These are phyloP conservation scores for Cylindroiulus punctatus DNA, from an alignment of 2,888 invertebrate genomes.

Conservation along the genomic window DNA sequence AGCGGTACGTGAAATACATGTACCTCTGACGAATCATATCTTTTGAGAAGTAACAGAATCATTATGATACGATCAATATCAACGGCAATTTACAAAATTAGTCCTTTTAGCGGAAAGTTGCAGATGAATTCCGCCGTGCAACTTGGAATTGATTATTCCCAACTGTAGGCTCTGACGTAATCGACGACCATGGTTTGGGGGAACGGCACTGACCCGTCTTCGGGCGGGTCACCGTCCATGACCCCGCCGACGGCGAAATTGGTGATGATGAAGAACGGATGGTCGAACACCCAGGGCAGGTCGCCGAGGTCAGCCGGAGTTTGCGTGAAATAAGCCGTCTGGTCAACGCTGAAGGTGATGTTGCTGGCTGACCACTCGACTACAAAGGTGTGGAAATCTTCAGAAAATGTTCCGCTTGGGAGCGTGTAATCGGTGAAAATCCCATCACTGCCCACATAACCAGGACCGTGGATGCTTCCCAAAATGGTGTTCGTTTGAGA, in stretches of 20 bases:
- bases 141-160: too few relatives aligned
- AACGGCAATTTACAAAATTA: too few relatives aligned
- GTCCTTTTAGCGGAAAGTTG: too few relatives aligned
- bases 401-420: background rate
- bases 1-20: too few relatives aligned
- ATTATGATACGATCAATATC: too few relatives aligned
- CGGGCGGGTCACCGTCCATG: too few relatives aligned
- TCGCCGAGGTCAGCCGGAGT: constrained; percentile 44
- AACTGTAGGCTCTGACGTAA: background rate
- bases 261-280: constrained; percentile 44
- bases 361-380: constrained; percentile 44
- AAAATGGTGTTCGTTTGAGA: background rate
- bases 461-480: constrained; percentile 52
- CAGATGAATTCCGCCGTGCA: too few relatives aligned
- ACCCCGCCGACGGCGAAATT: constrained; percentile 52
- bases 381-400: constrained; percentile 48
- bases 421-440: background rate
- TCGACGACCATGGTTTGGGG: too few relatives aligned
- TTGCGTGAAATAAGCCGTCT: background rate
- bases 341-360: constrained; percentile 35
- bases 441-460: background rate
- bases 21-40: too few relatives aligned
- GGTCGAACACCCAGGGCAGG: constrained; percentile 52
- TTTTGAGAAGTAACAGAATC: too few relatives aligned
- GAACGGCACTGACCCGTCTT: background rate